These are phyloP conservation scores for Rhynchophorus ferrugineus DNA, from an alignment of 1,140 invertebrate genomes.

Conservation along the genomic window DNA sequence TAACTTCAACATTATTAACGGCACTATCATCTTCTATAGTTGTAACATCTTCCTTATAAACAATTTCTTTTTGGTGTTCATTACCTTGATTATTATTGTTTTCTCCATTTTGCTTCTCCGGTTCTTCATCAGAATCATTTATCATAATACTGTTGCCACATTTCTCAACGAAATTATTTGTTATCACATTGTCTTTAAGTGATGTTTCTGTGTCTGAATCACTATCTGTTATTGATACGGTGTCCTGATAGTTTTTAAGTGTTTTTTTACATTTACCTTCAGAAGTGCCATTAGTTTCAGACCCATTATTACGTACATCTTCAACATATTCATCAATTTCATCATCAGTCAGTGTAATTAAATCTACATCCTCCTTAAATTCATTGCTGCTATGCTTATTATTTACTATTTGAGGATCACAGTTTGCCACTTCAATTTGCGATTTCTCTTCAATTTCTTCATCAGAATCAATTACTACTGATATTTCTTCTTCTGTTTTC, in stretches of 20 bases:
- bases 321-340: too few species aligned
- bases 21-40: neutral
- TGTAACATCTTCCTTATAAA: too few species aligned
- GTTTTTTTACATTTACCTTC: neutral
- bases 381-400: neutral
- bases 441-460: too few species aligned
- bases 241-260: neutral
- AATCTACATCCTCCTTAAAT: neutral
- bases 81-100: too few species aligned
- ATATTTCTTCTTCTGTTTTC: conserved; percentile 1
- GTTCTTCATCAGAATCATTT: conserved; percentile 14
- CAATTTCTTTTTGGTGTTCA: too few species aligned
- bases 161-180: neutral
- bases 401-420: neutral
- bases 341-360: conserved; percentile 6
- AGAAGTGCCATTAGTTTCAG: neutral
- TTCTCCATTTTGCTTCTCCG: conserved; percentile 17
- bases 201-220: conserved; percentile 4
- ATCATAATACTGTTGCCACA: conserved; percentile 7
- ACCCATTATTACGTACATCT: too few species aligned
- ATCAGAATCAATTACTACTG: conserved; percentile 13
- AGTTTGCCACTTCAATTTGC: too few species aligned
- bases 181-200: neutral
- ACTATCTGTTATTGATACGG: conserved; percentile 7
- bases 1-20: neutral